Base-by-base conservation (phyloP, 2,888 invertebrate species). In the Eutolmus rufibarbis region DNA sequence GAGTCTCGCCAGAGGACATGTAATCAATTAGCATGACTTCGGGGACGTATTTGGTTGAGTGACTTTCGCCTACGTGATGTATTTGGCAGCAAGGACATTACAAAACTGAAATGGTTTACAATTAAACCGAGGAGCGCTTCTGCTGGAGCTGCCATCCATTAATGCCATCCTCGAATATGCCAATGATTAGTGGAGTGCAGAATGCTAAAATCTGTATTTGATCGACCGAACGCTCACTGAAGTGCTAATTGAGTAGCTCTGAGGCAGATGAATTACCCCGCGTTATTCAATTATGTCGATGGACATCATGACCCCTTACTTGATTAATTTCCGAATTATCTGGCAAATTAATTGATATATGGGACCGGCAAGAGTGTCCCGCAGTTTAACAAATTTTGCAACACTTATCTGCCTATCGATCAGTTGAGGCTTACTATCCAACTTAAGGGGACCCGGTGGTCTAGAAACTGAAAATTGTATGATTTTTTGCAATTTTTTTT, bases 171-270 rank as follows among this genome's bases (percentile, higher is more conserved):
- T 19, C n/a, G 43, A 78, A 79, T 79, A 79, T 46, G 46, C 28
- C 28, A 46, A 79, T 79, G 79, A 79, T 79, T 51, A 28, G 79
- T 51, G 51, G 23, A 40, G 51, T 79, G 79, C 51, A 79, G 51
- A 79, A 79, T 79, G 51, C 23, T 23, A 79, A 79, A 79, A 79
- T 79, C 79, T 79, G 79, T 46, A 46, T 79, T 46, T 56, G 79
- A 79, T 79, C 79, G 51, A 46, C 28, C 19, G 51, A 46, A 51
- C 46, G 31, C n/a, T 40, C 78, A 34, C 12, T 78, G 23, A 78
- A 79, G 79, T 79, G 79, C 28, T 79, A 46, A 79, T 79, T 79
- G 79, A 79, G 51, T 79, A 79, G 46, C 79, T 46, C 46, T 51
- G 51, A 79, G 51, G 23, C 79, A 79, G 79, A 79, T 79, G 79